A percentile compares a stretch with the other conserved stretches of the same genome.
phyloP scores from a whole-genome alignment of 2,113 vertebrate genomes.

The Chrysochloris asiatica region DNA sequence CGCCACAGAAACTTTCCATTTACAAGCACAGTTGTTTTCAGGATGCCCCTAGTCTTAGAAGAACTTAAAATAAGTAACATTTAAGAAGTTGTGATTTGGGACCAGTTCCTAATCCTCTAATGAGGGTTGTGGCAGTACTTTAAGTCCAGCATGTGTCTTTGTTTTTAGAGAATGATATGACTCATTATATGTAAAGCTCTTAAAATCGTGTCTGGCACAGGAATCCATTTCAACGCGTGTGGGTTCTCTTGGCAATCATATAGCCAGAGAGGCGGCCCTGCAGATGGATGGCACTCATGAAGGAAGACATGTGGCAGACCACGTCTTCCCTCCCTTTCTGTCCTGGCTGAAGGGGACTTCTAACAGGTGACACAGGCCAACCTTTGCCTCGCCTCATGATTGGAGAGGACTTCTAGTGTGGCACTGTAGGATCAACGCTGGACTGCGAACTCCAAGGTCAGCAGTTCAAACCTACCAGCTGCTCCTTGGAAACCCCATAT shows the following conservation, averaged over 20 bases:
- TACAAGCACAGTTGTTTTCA: not conserved
- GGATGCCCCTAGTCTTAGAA: not conserved
- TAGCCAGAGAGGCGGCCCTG: no score
- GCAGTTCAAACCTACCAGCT: no score
- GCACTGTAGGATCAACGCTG: no score
- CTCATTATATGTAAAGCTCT: accelerated
- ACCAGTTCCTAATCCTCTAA: not conserved
- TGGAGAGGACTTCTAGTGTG: no score
- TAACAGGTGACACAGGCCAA: accelerated
- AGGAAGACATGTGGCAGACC: accelerated
- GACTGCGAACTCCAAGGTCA: no score
- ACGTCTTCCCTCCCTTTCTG: not conserved
- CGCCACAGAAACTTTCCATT: not conserved
- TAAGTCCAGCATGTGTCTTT: not conserved
- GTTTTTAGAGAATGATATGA: not conserved
- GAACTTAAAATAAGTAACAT: not conserved
- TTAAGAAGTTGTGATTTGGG: not conserved
- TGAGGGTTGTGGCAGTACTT: not conserved
- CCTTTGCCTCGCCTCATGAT: no score
- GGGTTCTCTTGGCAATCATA: accelerated
- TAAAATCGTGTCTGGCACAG: no score
- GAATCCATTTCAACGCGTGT: accelerated
- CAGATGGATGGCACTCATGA: no score
- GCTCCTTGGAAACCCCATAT: no score
- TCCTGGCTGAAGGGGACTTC: not conserved